Percentiles rank a stretch among this genome's conserved stretches.
phyloP scores from a whole-genome alignment of 2,113 vertebrate species.

The Strix uralensis region DNA sequence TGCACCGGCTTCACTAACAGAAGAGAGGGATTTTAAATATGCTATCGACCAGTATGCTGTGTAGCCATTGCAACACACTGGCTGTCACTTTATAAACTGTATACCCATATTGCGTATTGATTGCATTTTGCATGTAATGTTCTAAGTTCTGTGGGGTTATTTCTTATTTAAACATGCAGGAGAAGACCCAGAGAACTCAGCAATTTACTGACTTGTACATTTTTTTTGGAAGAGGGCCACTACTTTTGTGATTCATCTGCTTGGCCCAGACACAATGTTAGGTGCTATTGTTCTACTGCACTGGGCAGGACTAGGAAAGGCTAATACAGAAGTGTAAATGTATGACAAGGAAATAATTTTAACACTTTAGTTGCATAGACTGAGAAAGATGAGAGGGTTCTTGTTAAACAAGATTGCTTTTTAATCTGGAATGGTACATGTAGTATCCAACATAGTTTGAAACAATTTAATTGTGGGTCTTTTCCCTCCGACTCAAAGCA shows the following conservation, averaged over 20 bases:
- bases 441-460: neutral
- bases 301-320: neutral
- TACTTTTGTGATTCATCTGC: neutral
- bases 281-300: neutral
- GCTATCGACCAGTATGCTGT: accelerated
- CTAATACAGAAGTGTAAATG: neutral
- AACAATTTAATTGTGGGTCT: neutral
- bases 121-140: neutral
- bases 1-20: neutral
- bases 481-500: neutral
- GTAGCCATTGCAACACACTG: neutral
- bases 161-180: neutral
- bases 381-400: neutral
- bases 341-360: neutral
- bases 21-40: neutral
- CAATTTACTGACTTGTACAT: neutral
- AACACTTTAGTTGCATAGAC: neutral
- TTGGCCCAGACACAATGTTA: neutral
- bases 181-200: neutral
- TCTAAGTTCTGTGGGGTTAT: neutral
- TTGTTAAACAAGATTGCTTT: neutral
- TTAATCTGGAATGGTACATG: neutral
- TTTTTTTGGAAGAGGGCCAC: neutral
- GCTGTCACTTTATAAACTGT: neutral
- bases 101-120: neutral